Evolutionary conservation across 2,888 invertebrate genomes (phyloP).

Genomic region (Drosophila picticornis): DNA sequence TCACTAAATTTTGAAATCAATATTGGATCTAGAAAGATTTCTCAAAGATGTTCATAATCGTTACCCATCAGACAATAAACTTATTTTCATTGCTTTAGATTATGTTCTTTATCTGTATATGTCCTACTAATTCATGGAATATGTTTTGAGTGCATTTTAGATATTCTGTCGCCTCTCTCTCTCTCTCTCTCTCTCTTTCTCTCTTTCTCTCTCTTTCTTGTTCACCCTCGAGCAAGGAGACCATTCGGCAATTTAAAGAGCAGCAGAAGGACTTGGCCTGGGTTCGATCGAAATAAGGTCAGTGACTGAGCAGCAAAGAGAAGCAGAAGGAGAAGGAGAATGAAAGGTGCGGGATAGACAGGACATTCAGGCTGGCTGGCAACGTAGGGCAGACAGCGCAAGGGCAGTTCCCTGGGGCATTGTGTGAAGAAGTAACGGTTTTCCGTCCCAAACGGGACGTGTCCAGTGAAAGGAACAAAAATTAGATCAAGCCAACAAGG

Average conservation of each 20-base stretch:
- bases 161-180: neutral
- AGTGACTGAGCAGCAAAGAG: slow-evolving; percentile 60
- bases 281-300: slow-evolving; percentile 73
- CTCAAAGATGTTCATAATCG: neutral
- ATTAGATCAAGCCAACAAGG: slow-evolving; percentile 64
- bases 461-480: slow-evolving; percentile 53
- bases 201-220: neutral
- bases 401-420: slow-evolving; percentile 39
- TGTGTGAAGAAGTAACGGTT: slow-evolving; percentile 54
- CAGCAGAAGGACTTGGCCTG: slow-evolving; percentile 7
- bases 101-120: neutral
- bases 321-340: neutral
- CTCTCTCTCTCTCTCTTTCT: neutral
- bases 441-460: slow-evolving; percentile 56
- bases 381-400: slow-evolving; percentile 14
- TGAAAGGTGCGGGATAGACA: slow-evolving; percentile 17
- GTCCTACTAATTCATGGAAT: neutral
- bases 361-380: slow-evolving; percentile 42
- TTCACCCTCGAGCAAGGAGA: neutral
- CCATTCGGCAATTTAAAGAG: neutral
- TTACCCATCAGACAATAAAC: neutral
- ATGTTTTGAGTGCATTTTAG: neutral
- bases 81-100: neutral
- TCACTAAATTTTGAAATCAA: neutral
- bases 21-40: neutral